phyloP scores from a whole-genome alignment of 2,888 invertebrate species.

The Cephonodes hylas region DNA sequence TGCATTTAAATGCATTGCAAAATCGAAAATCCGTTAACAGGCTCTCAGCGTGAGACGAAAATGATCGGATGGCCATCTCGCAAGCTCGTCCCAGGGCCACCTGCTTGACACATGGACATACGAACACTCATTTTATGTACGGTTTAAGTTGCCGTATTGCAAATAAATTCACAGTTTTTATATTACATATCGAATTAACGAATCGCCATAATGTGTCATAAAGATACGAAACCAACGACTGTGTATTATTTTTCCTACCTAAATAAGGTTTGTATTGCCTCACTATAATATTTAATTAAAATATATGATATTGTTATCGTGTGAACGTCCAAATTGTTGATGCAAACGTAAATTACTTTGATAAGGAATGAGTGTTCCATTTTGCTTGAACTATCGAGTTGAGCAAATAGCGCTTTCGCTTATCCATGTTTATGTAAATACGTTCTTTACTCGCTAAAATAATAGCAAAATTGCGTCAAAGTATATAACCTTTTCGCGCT shows the following conservation, averaged over 20 bases:
- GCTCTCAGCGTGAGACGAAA: constrained; percentile 63
- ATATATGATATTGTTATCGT: constrained; percentile 26
- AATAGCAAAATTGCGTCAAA: not conserved
- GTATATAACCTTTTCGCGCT: not conserved
- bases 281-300: constrained; percentile 36
- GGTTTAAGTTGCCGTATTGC: constrained; percentile 45
- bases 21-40: constrained; percentile 51
- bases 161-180: constrained; percentile 73
- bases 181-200: constrained; percentile 64
- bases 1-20: constrained; percentile 65
- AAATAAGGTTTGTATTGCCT: constrained; percentile 35
- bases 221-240: constrained; percentile 41
- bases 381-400: not conserved
- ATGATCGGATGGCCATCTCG: constrained; percentile 50
- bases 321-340: constrained; percentile 28
- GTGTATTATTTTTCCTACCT: constrained; percentile 43
- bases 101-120: constrained; percentile 65
- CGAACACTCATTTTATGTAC: constrained; percentile 61
- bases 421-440: not conserved
- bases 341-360: not conserved
- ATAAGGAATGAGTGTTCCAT: not conserved
- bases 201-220: constrained; percentile 39
- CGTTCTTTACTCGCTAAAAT: not conserved
- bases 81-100: constrained; percentile 59
- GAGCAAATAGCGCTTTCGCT: not conserved